phyloP scores from a whole-genome alignment of 1,140 invertebrate species.

The Drosophila rhopaloa region DNA sequence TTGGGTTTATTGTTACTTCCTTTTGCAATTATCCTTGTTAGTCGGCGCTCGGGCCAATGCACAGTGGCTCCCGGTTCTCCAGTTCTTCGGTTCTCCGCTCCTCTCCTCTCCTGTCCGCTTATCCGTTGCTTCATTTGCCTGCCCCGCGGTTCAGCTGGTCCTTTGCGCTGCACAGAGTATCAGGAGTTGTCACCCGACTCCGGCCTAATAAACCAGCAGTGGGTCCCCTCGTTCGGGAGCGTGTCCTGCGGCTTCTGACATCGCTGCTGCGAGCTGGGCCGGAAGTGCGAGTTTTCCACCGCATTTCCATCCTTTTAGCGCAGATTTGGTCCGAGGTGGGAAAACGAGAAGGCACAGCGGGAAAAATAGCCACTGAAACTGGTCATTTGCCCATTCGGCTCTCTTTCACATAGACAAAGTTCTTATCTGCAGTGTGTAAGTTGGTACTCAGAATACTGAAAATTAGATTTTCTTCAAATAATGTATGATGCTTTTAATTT shows the following conservation, averaged over 20 bases:
- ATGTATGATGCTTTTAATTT: no score
- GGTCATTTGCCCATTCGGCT: not conserved
- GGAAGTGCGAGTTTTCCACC: constrained; percentile 14
- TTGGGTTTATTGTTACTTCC: constrained; percentile 82
- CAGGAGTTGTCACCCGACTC: constrained; percentile 29
- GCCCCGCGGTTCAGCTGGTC: not conserved
- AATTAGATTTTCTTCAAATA: no score
- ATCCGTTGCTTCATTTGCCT: constrained; percentile 18
- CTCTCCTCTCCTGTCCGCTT: not conserved
- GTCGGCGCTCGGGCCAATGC: constrained; percentile 57
- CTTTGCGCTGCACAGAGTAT: constrained; percentile 8
- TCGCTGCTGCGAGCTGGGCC: not conserved
- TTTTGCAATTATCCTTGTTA: constrained; percentile 81
- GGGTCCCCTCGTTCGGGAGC: not conserved
- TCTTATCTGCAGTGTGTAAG: not conserved
- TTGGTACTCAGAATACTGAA: no score
- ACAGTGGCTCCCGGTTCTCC: constrained; percentile 19
- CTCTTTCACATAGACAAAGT: constrained; percentile 2
- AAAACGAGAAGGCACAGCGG: not conserved
- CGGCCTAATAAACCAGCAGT: constrained; percentile 35
- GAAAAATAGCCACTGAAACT: not conserved
- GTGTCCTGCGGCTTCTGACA: constrained; percentile 38
- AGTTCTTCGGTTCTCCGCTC: not conserved
- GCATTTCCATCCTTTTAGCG: constrained; percentile 5
- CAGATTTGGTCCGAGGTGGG: not conserved